phyloP scores from a whole-genome alignment of 2,888 invertebrate genomes.

The Hypena proboscidalis region DNA sequence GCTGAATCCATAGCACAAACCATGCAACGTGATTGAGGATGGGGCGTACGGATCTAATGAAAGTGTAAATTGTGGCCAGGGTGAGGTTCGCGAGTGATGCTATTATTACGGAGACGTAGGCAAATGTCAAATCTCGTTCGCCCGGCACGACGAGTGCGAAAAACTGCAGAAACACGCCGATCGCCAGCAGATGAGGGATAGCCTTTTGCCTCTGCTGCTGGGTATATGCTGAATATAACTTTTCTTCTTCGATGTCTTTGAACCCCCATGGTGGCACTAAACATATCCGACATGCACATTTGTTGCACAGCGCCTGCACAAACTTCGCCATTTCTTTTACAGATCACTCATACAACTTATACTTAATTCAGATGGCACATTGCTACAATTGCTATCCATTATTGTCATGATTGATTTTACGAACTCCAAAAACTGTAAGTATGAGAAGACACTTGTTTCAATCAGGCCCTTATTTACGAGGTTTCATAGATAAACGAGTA shows the following conservation, averaged over 20 bases:
- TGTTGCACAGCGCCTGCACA: slow-evolving; percentile 53
- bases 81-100: slow-evolving; percentile 56
- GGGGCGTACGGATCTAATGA: slow-evolving; percentile 68
- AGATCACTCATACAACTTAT: slow-evolving; percentile 15
- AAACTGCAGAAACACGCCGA: slow-evolving; percentile 66
- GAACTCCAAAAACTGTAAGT: slow-evolving; percentile 1
- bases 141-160: slow-evolving; percentile 73
- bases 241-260: slow-evolving; percentile 68
- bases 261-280: slow-evolving; percentile 74
- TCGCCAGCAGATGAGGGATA: slow-evolving; percentile 66
- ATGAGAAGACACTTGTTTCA: not conserved
- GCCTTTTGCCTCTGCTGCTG: slow-evolving; percentile 72
- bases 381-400: slow-evolving; percentile 22
- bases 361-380: slow-evolving; percentile 19
- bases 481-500: too few species aligned
- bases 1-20: slow-evolving; percentile 83
- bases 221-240: slow-evolving; percentile 71
- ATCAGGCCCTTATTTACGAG: too few species aligned
- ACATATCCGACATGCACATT: slow-evolving; percentile 57
- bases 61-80: slow-evolving; percentile 57
- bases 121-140: slow-evolving; percentile 63
- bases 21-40: slow-evolving; percentile 88
- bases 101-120: slow-evolving; percentile 59
- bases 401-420: slow-evolving; percentile 21
- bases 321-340: slow-evolving; percentile 65